Conservation (phyloP, 2,888 invertebrate species). For the Stomorhina lunata region DNA sequence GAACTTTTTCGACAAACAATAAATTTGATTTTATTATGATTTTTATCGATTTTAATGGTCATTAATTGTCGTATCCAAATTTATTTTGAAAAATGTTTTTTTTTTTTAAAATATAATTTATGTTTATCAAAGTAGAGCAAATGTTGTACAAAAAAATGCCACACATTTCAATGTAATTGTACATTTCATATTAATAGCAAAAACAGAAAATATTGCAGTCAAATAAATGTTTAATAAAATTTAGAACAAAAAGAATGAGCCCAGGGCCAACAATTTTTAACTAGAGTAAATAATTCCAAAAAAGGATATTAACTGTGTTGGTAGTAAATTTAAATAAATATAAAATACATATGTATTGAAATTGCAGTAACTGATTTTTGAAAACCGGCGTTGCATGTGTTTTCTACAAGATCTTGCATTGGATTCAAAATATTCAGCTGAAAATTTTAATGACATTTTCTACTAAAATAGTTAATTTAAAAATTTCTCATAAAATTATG, state of each 20-base stretch:
- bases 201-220: background rate
- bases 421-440: too few species aligned
- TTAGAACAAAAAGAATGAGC: background rate
- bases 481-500: too few species aligned
- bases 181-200: background rate
- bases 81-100: conserved; percentile 41
- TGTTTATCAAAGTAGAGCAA: conserved; percentile 14
- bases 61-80: conserved; percentile 32
- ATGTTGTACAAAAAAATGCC: background rate
- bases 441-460: too few species aligned
- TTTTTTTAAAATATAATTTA: conserved; percentile 39
- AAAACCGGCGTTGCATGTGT: too few species aligned
- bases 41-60: conserved; percentile 25
- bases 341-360: too few species aligned
- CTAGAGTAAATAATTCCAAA: too few species aligned
- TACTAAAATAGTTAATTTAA: too few species aligned
- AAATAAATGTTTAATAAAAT: background rate
- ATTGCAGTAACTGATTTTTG: too few species aligned
- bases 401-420: too few species aligned
- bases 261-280: too few species aligned
- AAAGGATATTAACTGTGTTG: too few species aligned
- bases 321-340: too few species aligned
- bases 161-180: background rate
- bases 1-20: background rate
- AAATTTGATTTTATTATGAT: conserved; percentile 39